phyloP scores from a whole-genome alignment of 1,140 invertebrate genomes.

The Drosophila neocordata region DNA sequence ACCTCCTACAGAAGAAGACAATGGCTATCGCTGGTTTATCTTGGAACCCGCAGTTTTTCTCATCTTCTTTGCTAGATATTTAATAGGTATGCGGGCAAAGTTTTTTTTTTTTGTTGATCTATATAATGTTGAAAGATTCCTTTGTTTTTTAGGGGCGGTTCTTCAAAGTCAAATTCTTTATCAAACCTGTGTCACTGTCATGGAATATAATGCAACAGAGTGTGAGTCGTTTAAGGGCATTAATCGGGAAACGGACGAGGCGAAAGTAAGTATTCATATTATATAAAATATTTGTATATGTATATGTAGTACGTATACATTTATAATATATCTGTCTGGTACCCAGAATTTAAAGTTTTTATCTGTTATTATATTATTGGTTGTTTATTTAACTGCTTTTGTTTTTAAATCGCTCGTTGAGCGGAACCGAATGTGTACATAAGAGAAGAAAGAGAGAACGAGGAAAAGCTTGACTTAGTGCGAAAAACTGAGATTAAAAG shows the following conservation, averaged over 20 bases:
- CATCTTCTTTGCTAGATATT: conserved; percentile 70
- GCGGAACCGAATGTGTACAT: background rate
- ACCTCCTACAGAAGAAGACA: conserved; percentile 2
- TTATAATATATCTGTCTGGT: conserved; percentile 11
- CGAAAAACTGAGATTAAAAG: conserved; percentile 18
- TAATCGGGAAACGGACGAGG: conserved; percentile 63
- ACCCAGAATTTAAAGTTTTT: conserved; percentile 13
- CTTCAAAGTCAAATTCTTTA: conserved; percentile 78
- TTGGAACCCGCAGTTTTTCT: conserved; percentile 78
- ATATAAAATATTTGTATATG: background rate
- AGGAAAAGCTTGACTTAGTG: background rate
- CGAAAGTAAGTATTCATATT: conserved; percentile 59
- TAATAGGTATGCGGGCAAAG: conserved; percentile 56
- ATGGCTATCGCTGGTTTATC: conserved; percentile 62
- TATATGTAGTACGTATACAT: background rate
- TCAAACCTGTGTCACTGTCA: conserved; percentile 71
- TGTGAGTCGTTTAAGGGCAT: conserved; percentile 72
- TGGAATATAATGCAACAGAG: conserved; percentile 66
- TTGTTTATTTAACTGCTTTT: background rate
- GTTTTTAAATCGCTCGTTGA: background rate
- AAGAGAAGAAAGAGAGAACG: background rate
- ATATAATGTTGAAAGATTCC: background rate
- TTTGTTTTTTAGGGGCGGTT: conserved; percentile 71
- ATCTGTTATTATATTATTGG: too few species aligned
- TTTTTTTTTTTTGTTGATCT: background rate